A percentile compares a stretch with the other conserved stretches of the same genome.
Evolutionary conservation across 2,797 vertebrate genomes (phyloP).

Genomic region (Aythya fuligula): DNA sequence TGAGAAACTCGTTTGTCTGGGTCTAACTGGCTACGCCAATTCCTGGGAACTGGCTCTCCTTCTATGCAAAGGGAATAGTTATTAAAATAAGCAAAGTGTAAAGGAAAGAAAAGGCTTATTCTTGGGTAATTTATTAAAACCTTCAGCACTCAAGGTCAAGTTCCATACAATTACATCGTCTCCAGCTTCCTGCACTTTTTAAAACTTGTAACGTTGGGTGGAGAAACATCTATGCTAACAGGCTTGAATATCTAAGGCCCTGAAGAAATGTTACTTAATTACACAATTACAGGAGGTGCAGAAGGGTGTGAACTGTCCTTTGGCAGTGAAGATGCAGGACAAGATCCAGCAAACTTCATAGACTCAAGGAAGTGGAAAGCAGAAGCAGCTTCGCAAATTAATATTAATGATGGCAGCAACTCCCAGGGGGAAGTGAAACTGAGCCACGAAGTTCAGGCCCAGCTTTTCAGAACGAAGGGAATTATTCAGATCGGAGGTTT

Average conservation of each 20-base stretch:
- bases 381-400: conserved; percentile 52
- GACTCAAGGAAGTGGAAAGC: conserved; percentile 66
- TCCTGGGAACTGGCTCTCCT: conserved; percentile 54
- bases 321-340: conserved; percentile 56
- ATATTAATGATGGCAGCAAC: conserved; percentile 35
- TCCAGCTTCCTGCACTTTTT: conserved; percentile 52
- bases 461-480: conserved; percentile 22
- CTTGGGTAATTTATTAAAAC: conserved; percentile 59
- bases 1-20: conserved; percentile 26
- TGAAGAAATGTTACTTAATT: conserved; percentile 62
- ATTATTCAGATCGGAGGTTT: conserved; percentile 45
- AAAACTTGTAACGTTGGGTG: conserved; percentile 19
- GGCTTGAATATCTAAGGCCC: conserved; percentile 54
- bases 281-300: conserved; percentile 54
- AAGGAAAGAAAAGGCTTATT: conserved; percentile 63
- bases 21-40: conserved; percentile 33
- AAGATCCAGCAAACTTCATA: conserved; percentile 65
- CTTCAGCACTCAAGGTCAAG: conserved; percentile 47
- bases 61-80: conserved; percentile 50
- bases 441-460: conserved; percentile 28
- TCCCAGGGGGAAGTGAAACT: conserved; percentile 58
- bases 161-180: conserved; percentile 44
- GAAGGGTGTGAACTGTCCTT: conserved; percentile 68
- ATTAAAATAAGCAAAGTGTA: conserved; percentile 33
- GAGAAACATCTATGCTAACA: conserved; percentile 53